Base-by-base conservation (phyloP, 2,113 vertebrate species). In the Platysteira castanea region DNA sequence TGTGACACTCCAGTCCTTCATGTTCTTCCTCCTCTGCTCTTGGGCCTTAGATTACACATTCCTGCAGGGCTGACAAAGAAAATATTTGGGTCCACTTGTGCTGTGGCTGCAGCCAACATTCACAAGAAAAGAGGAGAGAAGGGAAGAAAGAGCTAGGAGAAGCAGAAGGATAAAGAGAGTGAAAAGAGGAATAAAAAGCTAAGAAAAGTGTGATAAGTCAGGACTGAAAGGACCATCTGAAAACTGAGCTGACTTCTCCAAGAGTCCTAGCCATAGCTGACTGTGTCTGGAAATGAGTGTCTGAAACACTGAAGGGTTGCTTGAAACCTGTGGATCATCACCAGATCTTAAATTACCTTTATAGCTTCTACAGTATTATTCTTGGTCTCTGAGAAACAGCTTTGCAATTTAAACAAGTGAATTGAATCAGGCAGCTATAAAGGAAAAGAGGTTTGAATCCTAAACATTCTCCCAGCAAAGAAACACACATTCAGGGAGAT, bases 181-280 rank as follows among this genome's bases (percentile, higher is more conserved):
- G 50, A 87, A 49, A 67, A 95, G 86, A 95, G 67, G 65, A 84
- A 77, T 42, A 17, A 44, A 91, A 76, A 49, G 33, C n/a, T 8
- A 20, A 86, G 69, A 87, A 64, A 76, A 90, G 24, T 28, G 28
- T 37, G 24, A 15, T 23, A 31, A 78, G 61, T 71, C 42, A 57
- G 17, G 68, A 74, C 76, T 91, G 86, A 93, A 81, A 49, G 9
- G 26, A 61, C 39, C 21, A 44, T 94, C 52, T 92, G 73, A 95
- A 96, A 97, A 81, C 60, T 35, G 71, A 96, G 60, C 65, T 89
- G 78, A 82, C 59, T 95, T 95, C 83, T 76, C 59, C 67, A 84
- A 91, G 69, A 27, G 9, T 73, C 52, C 52, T 56, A 53, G 42
- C 33, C 1, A 1, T 20, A 78, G 37, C 22, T 57, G 46, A 26